Evolutionary conservation across 2,888 invertebrate species (phyloP).

Genomic region (Cephus spinipes): DNA sequence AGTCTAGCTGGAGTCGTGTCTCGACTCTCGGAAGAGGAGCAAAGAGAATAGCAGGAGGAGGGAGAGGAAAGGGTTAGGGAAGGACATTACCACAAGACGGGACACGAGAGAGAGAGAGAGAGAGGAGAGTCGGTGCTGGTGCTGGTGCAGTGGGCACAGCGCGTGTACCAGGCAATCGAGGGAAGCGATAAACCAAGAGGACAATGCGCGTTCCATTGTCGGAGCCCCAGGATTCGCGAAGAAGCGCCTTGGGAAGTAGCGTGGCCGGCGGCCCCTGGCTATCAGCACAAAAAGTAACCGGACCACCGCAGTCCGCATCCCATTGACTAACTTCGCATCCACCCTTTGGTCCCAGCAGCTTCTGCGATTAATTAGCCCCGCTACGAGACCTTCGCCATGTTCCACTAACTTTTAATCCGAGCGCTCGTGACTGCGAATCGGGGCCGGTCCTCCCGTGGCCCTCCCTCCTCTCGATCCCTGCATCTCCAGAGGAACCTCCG

Average conservation of each 20-base stretch:
- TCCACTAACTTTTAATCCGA: conserved; percentile 56
- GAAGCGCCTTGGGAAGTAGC: conserved; percentile 28
- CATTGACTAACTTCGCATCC: conserved; percentile 50
- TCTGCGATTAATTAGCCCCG: conserved; percentile 57
- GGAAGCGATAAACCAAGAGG: conserved; percentile 62
- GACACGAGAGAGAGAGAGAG: neutral
- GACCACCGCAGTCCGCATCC: conserved; percentile 37
- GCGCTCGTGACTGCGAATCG: neutral
- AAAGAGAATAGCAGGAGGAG: neutral
- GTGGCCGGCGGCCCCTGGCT: conserved; percentile 22
- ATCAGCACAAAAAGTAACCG: conserved; percentile 51
- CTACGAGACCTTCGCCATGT: conserved; percentile 39
- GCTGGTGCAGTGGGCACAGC: conserved; percentile 19
- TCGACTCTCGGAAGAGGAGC: neutral
- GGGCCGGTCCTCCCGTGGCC: conserved; percentile 46
- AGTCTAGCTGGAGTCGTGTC: neutral
- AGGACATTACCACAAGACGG: too few relatives aligned
- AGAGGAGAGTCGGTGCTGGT: neutral
- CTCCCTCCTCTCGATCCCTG: conserved; percentile 29
- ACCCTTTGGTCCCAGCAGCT: conserved; percentile 10
- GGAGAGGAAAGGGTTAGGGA: neutral
- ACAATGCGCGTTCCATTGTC: conserved; percentile 56
- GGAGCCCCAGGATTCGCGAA: conserved; percentile 45
- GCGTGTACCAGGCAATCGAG: conserved; percentile 62
- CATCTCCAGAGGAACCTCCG: conserved; percentile 12